A percentile compares a stretch with the other conserved stretches of the same genome.
Conservation (phyloP, 1,140 invertebrate genomes). For the Zaprionus gabonicus region DNA sequence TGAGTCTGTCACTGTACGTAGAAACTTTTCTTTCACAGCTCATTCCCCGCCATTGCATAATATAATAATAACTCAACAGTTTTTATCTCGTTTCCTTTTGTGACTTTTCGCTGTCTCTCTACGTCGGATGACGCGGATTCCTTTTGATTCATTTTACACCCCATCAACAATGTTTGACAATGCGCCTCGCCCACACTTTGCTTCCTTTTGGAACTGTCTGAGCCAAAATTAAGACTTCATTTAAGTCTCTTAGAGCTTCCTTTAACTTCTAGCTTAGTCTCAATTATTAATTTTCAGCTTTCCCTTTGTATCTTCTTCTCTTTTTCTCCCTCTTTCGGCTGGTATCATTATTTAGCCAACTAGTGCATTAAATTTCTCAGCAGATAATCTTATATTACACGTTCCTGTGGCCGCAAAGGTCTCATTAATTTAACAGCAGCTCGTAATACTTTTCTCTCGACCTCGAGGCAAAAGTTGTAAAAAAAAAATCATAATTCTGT, state of each 20-base stretch:
- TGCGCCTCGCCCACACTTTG: not conserved
- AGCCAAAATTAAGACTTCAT: not conserved
- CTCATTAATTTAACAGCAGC: conserved; percentile 36
- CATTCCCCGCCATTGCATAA: conserved; percentile 11
- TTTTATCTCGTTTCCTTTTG: conserved; percentile 19
- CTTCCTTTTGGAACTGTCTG: not conserved
- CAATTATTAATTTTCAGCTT: not conserved
- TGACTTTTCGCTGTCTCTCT: conserved; percentile 1
- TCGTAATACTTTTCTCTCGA: conserved; percentile 1
- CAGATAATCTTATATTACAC: conserved; percentile 20
- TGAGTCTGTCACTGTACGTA: not conserved
- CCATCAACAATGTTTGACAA: conserved; percentile 5
- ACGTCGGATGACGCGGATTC: not conserved
- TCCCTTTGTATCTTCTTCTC: not conserved
- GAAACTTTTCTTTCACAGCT: not conserved
- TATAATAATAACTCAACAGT: conserved; percentile 17
- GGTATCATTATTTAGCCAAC: not conserved
- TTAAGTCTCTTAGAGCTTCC: not conserved
- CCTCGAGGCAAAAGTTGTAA: conserved; percentile 6
- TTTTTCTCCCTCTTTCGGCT: not conserved
- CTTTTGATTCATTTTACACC: conserved; percentile 10
- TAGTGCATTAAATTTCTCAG: conserved; percentile 3
- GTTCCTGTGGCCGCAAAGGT: conserved; percentile 11
- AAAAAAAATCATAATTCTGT: conserved; percentile 8
- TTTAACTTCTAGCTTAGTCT: not conserved